Evolutionary conservation across 1,140 invertebrate species (phyloP).

Genomic region (Neelides sp.): DNA sequence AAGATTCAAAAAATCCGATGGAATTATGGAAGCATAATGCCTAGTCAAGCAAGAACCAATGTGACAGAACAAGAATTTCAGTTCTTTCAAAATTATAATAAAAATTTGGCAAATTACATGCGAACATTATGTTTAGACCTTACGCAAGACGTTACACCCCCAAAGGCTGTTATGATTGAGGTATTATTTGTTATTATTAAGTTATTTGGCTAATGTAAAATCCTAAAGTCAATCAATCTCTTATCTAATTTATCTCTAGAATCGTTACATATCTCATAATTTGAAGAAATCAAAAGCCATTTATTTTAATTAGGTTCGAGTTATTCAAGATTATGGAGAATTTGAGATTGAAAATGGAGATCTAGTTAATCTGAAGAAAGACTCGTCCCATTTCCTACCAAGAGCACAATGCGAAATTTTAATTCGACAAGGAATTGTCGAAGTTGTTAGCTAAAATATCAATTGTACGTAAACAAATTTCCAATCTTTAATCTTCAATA

Average conservation of each 20-base stretch:
- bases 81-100: conserved; percentile 82
- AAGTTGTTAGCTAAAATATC: conserved; percentile 34
- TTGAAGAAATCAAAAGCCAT: not conserved
- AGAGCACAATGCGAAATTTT: conserved; percentile 77
- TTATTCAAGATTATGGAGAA: conserved; percentile 79
- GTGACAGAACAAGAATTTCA: conserved; percentile 66
- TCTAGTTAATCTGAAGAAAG: conserved; percentile 73
- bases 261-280: too few relatives aligned
- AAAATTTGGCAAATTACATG: conserved; percentile 78
- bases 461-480: not conserved
- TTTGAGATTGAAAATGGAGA: conserved; percentile 87
- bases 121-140: conserved; percentile 75
- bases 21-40: conserved; percentile 84
- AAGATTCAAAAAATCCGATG: conserved; percentile 71
- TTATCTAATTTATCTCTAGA: too few relatives aligned
- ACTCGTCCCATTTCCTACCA: conserved; percentile 81
- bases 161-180: too few relatives aligned
- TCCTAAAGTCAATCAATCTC: too few relatives aligned
- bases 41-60: conserved; percentile 65
- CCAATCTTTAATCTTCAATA: not conserved
- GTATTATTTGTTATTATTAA: too few relatives aligned
- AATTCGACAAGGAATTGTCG: conserved; percentile 78
- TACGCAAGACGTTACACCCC: conserved; percentile 74
- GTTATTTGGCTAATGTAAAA: too few relatives aligned
- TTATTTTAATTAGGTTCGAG: conserved; percentile 52